Percentiles rank a stretch among this genome's conserved stretches.
These are phyloP conservation scores for Schizaphis graminum DNA, from an alignment of 2,888 invertebrate species.

Conservation along the genomic window DNA sequence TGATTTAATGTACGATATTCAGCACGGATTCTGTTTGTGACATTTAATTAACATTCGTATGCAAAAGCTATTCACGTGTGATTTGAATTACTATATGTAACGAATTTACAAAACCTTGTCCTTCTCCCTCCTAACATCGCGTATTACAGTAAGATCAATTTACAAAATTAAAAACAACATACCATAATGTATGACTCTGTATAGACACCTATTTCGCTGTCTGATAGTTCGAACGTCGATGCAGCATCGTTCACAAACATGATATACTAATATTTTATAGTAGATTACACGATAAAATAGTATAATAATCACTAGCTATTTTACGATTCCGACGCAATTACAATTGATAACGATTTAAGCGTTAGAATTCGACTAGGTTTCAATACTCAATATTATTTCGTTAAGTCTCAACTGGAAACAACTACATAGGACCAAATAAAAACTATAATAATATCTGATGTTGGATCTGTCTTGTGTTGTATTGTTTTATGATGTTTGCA, in stretches of 20 bases:
- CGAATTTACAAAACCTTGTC: not conserved
- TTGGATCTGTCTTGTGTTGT: not conserved
- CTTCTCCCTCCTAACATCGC: not conserved
- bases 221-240: not conserved
- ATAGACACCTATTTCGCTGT: not conserved
- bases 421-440: not conserved
- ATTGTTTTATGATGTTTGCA: slow-evolving; percentile 27
- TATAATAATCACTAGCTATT: not conserved
- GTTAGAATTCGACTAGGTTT: not conserved
- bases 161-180: not conserved
- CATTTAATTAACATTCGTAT: not conserved
- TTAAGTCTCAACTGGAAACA: not conserved
- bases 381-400: not conserved
- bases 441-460: not conserved
- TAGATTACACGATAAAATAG: not conserved
- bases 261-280: not conserved
- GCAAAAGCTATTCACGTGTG: not conserved
- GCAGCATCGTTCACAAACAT: not conserved
- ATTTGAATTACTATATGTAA: not conserved
- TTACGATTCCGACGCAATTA: not conserved
- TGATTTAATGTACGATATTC: not conserved
- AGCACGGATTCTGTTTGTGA: not conserved
- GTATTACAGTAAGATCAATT: not conserved
- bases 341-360: not conserved
- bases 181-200: not conserved